Evolutionary conservation across 2,888 invertebrate genomes (phyloP), one percentile per base, ranked within the genome.

Genomic region (Megamerina dolium): DNA sequence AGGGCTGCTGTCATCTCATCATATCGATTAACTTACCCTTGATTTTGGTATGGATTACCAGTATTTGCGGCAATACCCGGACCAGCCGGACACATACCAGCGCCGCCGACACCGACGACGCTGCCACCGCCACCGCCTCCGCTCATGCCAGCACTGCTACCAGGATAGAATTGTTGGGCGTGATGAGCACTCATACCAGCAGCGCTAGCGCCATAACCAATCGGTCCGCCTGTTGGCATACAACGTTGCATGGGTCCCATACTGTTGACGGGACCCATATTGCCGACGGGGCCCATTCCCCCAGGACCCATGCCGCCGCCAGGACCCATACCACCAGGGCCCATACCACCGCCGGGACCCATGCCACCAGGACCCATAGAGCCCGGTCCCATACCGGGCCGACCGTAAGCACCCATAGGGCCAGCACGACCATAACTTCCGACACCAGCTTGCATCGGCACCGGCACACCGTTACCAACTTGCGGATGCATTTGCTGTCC

Each of bases 101-200:
- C 48, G 73, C 75, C 43, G 74, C 75, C 71, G 74, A 66, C 84
- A 83, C 61, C 85, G 18, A 47, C 51, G 30, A 47, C 52, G 34
- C 63, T 61, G 38, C 58, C 56, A 48, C 58, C 60, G 19, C 52
- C 46, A 34, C 58, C 54, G 29, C 56, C 23, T 10, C 6, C 55
- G 42, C 51, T 42, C 44, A 52, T 50, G 3, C 45, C 41, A 34
- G 12, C 34, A 17, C 43, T 43, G 3, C 49, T 48, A 18, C 45
- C 50, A 4, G 64, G 53, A 52, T 65, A 63, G 53, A 64, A 65
- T 39, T 66, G 68, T 12, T 55, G 55, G 20, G 56, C 49, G 48
- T 56, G 55, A 36, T 65, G 65, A 12, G 60, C 57, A 39, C 43
- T 47, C 26, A 54, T 50, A n/a, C 52, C 53, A 23, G 56, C 63